These are phyloP conservation scores for Silurus lanzhouensis DNA, from an alignment of 2,797 vertebrate genomes.

Conservation along the genomic window DNA sequence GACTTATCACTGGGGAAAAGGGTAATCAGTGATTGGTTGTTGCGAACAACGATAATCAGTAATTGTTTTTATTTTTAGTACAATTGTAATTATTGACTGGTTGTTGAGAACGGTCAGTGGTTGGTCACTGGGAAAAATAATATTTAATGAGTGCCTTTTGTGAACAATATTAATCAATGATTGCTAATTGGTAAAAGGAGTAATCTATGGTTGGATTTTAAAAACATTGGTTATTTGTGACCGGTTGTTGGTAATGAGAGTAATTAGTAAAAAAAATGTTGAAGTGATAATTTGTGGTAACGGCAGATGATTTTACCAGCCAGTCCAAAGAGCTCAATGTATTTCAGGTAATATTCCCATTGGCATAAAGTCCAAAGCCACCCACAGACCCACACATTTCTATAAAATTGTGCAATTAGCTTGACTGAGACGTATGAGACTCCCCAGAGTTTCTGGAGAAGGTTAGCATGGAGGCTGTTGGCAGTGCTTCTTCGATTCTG, in stretches of 20 bases:
- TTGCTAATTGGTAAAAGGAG: too few species aligned
- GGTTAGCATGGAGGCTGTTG: slow-evolving; percentile 24
- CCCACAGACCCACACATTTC: slow-evolving; percentile 1
- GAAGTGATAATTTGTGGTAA: not conserved
- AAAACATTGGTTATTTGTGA: not conserved
- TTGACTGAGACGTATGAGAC: not conserved
- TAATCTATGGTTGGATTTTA: not conserved
- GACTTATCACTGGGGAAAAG: too few species aligned
- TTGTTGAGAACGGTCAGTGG: not conserved
- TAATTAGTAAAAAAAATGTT: too few species aligned
- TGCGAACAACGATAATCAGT: not conserved
- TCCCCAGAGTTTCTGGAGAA: slow-evolving; percentile 26
- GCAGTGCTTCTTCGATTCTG: slow-evolving; percentile 24
- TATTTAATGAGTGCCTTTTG: not conserved
- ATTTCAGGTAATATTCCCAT: slow-evolving; percentile 10
- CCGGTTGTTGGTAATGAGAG: too few species aligned
- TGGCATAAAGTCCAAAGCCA: slow-evolving; percentile 12
- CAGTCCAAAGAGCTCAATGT: not conserved
- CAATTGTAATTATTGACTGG: not conserved
- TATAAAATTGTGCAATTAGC: slow-evolving; percentile 18
- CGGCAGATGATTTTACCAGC: not conserved
- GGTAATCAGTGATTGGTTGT: not conserved
- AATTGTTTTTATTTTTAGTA: too few species aligned
- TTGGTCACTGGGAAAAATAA: not conserved
- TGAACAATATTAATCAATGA: not conserved